A percentile compares a stretch with the other conserved stretches of the same genome.
Conservation (phyloP, 2,888 invertebrate genomes). For the Conomelus anceps region DNA sequence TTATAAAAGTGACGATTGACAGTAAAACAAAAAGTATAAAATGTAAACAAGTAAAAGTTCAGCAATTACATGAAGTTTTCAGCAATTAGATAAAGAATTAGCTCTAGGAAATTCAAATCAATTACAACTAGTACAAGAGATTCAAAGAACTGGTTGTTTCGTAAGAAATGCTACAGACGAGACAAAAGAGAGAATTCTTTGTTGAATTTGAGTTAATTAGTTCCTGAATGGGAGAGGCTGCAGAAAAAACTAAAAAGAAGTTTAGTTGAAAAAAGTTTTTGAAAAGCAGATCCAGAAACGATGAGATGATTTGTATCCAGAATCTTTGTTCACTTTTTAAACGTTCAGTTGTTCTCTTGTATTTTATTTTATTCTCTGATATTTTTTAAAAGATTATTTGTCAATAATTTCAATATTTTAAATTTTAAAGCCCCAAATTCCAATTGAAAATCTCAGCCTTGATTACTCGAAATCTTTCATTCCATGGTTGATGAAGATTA, state of each 20-base stretch:
- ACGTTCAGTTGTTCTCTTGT: not conserved
- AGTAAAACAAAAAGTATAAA: not conserved
- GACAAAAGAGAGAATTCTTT: not conserved
- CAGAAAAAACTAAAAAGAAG: not conserved
- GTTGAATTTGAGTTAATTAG: not conserved
- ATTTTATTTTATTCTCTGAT: no score
- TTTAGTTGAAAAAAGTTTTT: not conserved
- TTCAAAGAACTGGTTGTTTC: not conserved
- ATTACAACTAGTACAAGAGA: not conserved
- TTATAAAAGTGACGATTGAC: no score
- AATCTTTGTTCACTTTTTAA: not conserved
- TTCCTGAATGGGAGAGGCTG: not conserved
- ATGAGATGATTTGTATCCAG: not conserved
- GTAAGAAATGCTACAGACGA: not conserved
- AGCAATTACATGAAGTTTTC: no score
- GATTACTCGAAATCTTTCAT: no score
- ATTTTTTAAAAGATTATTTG: no score
- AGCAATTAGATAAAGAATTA: not conserved
- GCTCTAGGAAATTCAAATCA: not conserved
- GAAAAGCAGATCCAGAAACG: not conserved
- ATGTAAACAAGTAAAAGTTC: not conserved
- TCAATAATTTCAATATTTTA: no score
- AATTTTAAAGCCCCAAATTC: no score
- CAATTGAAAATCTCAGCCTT: no score
- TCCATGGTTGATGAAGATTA: no score